Evolutionary conservation across 2,888 invertebrate genomes (phyloP).

Genomic region (Aethes cnicana): DNA sequence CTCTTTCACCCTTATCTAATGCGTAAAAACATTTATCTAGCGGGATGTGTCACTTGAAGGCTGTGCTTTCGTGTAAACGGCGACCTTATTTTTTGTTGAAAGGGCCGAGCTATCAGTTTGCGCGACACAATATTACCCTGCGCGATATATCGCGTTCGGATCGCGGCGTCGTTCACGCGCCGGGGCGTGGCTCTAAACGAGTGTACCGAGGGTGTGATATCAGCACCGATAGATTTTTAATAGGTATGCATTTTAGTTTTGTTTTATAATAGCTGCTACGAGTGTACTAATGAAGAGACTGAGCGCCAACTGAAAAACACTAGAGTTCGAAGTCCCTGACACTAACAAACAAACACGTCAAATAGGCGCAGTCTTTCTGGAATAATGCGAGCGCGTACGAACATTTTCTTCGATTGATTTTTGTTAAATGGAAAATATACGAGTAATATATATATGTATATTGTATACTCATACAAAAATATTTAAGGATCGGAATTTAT

Average conservation of each 20-base stretch:
- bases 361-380: too few species aligned
- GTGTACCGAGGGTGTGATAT: conserved; percentile 57
- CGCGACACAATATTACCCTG: conserved; percentile 76
- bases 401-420: too few species aligned
- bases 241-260: conserved; percentile 3
- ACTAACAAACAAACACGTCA: too few species aligned
- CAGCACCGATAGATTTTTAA: conserved; percentile 28
- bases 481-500: too few species aligned
- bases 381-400: too few species aligned
- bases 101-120: conserved; percentile 73
- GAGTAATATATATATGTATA: too few species aligned
- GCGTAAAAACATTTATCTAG: conserved; percentile 78
- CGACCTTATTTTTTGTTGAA: conserved; percentile 79
- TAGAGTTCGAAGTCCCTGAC: too few species aligned
- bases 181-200: conserved; percentile 61
- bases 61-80: conserved; percentile 76
- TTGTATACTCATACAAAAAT: too few species aligned
- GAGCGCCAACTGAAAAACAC: too few species aligned
- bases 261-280: too few species aligned
- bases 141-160: conserved; percentile 73
- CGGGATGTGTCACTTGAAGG: conserved; percentile 76
- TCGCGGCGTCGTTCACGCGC: conserved; percentile 70
- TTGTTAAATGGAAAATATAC: too few species aligned
- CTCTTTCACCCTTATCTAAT: conserved; percentile 69
- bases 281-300: too few species aligned